Evolutionary conservation across 2,797 vertebrate genomes (phyloP).

Genomic region (Anguilla anguilla): DNA sequence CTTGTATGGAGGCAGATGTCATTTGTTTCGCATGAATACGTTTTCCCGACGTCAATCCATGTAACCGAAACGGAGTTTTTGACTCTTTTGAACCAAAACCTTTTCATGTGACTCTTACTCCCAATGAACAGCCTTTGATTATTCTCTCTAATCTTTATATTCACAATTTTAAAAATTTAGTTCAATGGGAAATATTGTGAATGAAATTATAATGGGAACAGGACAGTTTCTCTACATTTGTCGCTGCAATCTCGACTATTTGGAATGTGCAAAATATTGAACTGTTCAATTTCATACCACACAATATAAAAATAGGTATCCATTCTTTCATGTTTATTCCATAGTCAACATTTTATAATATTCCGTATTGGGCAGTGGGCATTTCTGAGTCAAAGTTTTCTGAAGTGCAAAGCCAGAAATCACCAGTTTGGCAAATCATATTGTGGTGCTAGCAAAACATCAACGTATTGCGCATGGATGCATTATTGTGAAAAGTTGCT

Average conservation of each 20-base stretch:
- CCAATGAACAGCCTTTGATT: not conserved
- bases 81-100: no score
- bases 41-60: not conserved
- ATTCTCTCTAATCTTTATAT: not conserved
- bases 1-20: not conserved
- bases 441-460: not conserved
- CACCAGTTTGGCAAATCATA: not conserved
- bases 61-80: no score
- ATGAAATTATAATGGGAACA: not conserved
- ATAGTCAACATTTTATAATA: no score
- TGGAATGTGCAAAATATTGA: not conserved
- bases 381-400: no score
- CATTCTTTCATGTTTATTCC: no score
- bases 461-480: not conserved
- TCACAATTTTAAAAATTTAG: not conserved
- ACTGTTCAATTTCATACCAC: not conserved
- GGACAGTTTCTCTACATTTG: not conserved
- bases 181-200: not conserved
- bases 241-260: not conserved
- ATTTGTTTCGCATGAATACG: not conserved
- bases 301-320: no score
- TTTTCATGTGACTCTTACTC: not conserved
- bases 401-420: not conserved
- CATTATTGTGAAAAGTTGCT: not conserved
- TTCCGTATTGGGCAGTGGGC: no score